phyloP scores from a whole-genome alignment of 2,113 vertebrate species.

The Otocyon megalotis region DNA sequence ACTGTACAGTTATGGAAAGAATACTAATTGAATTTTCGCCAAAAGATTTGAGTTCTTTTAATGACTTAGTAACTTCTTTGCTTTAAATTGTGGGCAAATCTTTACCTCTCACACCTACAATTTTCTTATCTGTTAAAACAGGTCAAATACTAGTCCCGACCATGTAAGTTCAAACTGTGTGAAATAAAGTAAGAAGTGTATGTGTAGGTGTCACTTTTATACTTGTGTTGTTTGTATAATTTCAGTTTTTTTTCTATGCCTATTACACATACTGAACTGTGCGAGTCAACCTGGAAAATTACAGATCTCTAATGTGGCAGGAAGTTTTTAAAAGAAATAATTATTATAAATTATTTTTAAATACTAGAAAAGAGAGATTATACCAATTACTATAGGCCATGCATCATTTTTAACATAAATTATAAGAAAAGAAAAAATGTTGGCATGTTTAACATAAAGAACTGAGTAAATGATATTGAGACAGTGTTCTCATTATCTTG shows the following conservation, averaged over 20 bases:
- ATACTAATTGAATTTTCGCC: not conserved
- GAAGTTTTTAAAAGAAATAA: not conserved
- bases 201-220: not conserved
- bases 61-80: not conserved
- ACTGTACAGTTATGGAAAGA: not conserved
- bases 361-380: not conserved
- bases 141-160: not conserved
- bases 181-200: not conserved
- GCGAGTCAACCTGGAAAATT: not conserved
- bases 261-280: not conserved
- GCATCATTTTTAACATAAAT: not conserved
- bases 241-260: not conserved
- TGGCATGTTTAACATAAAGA: not conserved
- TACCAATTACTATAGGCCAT: not conserved
- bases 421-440: not conserved
- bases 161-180: not conserved
- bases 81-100: not conserved
- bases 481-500: not conserved
- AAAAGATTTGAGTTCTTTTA: not conserved
- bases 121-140: not conserved
- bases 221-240: not conserved
- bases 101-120: not conserved
- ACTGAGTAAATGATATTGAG: not conserved
- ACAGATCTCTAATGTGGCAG: not conserved
- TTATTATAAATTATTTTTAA: not conserved